Evolutionary conservation across 2,888 invertebrate species (phyloP).

Genomic region (Xestia rhomboidea): DNA sequence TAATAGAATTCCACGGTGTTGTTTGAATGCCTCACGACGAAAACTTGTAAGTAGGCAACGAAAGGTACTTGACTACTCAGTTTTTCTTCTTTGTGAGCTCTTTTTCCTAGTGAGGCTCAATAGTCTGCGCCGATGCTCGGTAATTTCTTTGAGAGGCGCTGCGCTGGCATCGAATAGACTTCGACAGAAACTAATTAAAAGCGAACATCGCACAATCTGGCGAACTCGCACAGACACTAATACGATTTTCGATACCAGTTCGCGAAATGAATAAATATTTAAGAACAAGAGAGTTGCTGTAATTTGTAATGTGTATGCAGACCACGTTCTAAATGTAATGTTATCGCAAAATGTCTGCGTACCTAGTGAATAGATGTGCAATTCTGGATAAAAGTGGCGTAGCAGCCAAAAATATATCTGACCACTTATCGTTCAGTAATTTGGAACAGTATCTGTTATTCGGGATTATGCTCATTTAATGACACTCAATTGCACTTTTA

Average conservation of each 20-base stretch:
- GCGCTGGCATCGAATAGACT: slow-evolving; percentile 76
- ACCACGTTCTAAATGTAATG: slow-evolving; percentile 28
- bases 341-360: slow-evolving; percentile 27
- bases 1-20: slow-evolving; percentile 48
- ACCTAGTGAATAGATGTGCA: slow-evolving; percentile 30
- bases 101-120: slow-evolving; percentile 66
- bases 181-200: slow-evolving; percentile 86
- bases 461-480: slow-evolving; percentile 6
- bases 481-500: not conserved
- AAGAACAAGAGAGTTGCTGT: slow-evolving; percentile 25
- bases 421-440: slow-evolving; percentile 18
- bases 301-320: slow-evolving; percentile 35
- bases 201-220: slow-evolving; percentile 82
- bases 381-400: slow-evolving; percentile 10
- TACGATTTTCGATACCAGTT: slow-evolving; percentile 67
- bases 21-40: slow-evolving; percentile 46
- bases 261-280: slow-evolving; percentile 65
- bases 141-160: slow-evolving; percentile 82
- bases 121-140: slow-evolving; percentile 64
- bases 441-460: slow-evolving; percentile 1
- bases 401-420: slow-evolving; percentile 1
- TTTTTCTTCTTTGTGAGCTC: slow-evolving; percentile 66
- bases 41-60: slow-evolving; percentile 61
- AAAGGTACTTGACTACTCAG: slow-evolving; percentile 53
- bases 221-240: slow-evolving; percentile 70